Evolutionary conservation across 2,888 invertebrate genomes (phyloP).

Genomic region (Pyrochroa serraticornis): DNA sequence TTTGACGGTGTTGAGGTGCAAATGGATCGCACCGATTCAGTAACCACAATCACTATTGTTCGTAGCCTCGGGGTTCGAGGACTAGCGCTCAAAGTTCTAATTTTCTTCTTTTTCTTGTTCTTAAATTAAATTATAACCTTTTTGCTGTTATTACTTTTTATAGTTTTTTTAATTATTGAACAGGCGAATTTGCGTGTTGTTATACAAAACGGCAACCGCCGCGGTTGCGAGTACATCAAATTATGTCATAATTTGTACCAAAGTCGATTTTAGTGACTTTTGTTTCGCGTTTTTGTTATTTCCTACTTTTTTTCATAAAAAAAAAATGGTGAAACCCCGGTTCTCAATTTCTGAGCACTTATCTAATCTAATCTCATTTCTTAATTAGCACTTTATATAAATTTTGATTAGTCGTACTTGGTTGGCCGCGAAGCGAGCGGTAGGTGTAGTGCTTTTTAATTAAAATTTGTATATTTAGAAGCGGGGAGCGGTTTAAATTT

Average conservation of each 20-base stretch:
- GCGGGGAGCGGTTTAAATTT: slow-evolving; percentile 6
- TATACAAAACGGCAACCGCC: too few species aligned
- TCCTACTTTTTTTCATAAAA: too few species aligned
- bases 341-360: too few species aligned
- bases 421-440: neutral
- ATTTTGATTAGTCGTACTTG: neutral
- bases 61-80: slow-evolving; percentile 14
- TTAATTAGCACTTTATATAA: too few species aligned
- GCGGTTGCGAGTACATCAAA: too few species aligned
- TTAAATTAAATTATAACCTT: slow-evolving; percentile 10
- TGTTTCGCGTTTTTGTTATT: too few species aligned
- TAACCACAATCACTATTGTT: slow-evolving; percentile 21
- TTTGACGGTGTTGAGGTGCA: slow-evolving; percentile 7
- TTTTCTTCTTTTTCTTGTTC: slow-evolving; percentile 16
- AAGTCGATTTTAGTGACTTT: too few species aligned
- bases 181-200: neutral
- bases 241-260: too few species aligned
- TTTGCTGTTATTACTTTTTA: slow-evolving; percentile 7
- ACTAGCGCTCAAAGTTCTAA: slow-evolving; percentile 16
- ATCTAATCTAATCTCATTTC: too few species aligned
- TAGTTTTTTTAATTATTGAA: slow-evolving; percentile 8
- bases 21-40: slow-evolving; percentile 11
- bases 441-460: slow-evolving; percentile 15
- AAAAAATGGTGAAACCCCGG: too few species aligned
- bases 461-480: slow-evolving; percentile 19